These are phyloP conservation scores for Macrotus californicus DNA, from an alignment of 2,113 vertebrate species.

Conservation along the genomic window DNA sequence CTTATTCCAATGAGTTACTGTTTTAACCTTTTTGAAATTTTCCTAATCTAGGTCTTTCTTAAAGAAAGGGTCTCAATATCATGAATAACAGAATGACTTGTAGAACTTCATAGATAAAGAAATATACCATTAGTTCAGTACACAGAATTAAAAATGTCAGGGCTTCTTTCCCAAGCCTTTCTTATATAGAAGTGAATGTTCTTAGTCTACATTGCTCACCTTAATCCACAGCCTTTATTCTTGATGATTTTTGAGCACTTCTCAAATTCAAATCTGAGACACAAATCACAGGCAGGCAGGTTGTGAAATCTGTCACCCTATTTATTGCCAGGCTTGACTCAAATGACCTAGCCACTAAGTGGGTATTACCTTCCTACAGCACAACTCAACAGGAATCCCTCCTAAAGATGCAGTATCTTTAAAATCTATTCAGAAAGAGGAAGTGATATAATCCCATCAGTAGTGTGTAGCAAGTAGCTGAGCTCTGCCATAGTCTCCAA, in stretches of 20 bases:
- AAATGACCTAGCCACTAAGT: not conserved
- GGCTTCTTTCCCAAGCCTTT: not conserved
- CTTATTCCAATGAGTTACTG: not conserved
- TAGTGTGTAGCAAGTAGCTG: not conserved
- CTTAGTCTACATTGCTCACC: not conserved
- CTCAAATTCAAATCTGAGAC: not conserved
- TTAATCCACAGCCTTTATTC: not conserved
- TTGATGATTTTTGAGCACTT: conserved; percentile 25
- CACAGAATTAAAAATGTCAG: not conserved
- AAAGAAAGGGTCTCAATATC: not conserved
- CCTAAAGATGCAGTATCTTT: not conserved
- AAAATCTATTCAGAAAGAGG: not conserved
- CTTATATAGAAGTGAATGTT: not conserved
- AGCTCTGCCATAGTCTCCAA: conserved; percentile 1
- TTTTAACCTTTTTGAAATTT: not conserved
- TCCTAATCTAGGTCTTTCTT: not conserved
- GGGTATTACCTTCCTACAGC: conserved; percentile 13
- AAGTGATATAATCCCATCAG: not conserved
- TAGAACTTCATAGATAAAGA: not conserved
- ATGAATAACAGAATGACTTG: not conserved
- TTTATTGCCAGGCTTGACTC: conserved; percentile 39
- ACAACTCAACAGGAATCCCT: not conserved
- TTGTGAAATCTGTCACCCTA: conserved; percentile 36
- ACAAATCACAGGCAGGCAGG: conserved; percentile 29
- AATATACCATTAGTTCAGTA: not conserved